Percentiles rank a stretch among this genome's conserved stretches.
Evolutionary conservation across 2,888 invertebrate species (phyloP).

Genomic region (Thereva unica): DNA sequence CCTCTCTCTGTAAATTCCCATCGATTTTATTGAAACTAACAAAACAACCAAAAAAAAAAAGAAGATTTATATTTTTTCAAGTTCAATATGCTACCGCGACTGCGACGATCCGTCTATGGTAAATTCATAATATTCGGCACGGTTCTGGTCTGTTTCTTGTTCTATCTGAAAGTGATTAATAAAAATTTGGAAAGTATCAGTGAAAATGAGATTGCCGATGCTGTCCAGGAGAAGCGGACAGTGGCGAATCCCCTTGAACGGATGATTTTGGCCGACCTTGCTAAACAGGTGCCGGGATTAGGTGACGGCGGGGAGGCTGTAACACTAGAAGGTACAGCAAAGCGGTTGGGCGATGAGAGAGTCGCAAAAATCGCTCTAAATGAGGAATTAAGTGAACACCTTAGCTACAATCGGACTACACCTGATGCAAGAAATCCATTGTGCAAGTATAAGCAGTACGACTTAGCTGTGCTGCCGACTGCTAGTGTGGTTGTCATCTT

Average conservation of each 20-base stretch:
- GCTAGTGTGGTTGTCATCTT: conserved; percentile 85
- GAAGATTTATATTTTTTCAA: conserved; percentile 5
- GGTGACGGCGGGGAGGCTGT: conserved; percentile 76
- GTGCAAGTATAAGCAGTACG: conserved; percentile 59
- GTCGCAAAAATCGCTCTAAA: conserved; percentile 86
- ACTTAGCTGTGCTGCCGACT: conserved; percentile 66
- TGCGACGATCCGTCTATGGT: conserved; percentile 55
- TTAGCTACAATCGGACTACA: conserved; percentile 77
- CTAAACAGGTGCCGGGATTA: conserved; percentile 68
- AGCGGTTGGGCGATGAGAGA: conserved; percentile 68
- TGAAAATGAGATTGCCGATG: conserved; percentile 1
- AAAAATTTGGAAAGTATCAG: conserved; percentile 16
- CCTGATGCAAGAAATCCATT: conserved; percentile 55
- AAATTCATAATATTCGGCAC: conserved; percentile 54
- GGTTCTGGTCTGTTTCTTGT: conserved; percentile 52
- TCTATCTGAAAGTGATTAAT: conserved; percentile 52
- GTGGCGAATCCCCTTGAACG: conserved; percentile 1
- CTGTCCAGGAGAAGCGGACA: not conserved
- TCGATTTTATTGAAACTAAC: too few species aligned
- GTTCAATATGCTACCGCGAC: conserved; percentile 54
- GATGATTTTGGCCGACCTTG: conserved; percentile 64
- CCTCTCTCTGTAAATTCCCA: not conserved
- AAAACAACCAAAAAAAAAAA: not conserved
- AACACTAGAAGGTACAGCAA: conserved; percentile 68
- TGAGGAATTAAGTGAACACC: conserved; percentile 83